Conservation (phyloP, 1,140 invertebrate species). For the Sesamia nonagrioides region DNA sequence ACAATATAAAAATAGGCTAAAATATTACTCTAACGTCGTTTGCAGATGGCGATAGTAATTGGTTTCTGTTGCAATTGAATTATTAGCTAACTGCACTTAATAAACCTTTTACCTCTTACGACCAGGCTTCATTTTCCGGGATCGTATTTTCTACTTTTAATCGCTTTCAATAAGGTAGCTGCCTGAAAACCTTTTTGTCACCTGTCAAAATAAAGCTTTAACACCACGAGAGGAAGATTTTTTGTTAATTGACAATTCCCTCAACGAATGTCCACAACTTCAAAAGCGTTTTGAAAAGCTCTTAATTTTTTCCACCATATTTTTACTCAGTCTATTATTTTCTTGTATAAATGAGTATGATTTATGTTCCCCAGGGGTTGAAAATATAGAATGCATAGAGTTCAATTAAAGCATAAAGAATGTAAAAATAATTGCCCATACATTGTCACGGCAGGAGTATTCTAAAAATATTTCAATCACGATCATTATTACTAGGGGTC, state of each 20-base stretch:
- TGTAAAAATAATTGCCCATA: conserved; percentile 24
- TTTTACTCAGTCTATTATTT: neutral
- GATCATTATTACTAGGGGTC: conserved; percentile 34
- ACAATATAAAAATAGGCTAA: conserved; percentile 41
- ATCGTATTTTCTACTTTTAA: neutral
- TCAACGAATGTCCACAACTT: neutral
- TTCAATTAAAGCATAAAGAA: conserved; percentile 30
- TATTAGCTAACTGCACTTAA: neutral
- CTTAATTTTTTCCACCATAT: neutral
- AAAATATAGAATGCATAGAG: neutral
- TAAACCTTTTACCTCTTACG: neutral
- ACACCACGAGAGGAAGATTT: neutral
- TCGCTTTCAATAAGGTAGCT: neutral
- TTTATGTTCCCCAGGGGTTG: conserved; percentile 2
- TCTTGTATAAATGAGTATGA: conserved; percentile 1
- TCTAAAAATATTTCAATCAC: conserved; percentile 46
- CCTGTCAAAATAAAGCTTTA: neutral
- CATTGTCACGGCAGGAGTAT: conserved; percentile 29
- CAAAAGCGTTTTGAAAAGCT: neutral
- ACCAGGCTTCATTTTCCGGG: neutral
- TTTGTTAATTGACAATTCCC: neutral
- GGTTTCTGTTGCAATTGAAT: conserved; percentile 20
- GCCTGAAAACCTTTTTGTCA: neutral
- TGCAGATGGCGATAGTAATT: conserved; percentile 2
- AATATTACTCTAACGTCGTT: conserved; percentile 26